A percentile compares a stretch with the other conserved stretches of the same genome.
phyloP scores from a whole-genome alignment of 2,113 vertebrate species.

The Falcunculus frontatus region DNA sequence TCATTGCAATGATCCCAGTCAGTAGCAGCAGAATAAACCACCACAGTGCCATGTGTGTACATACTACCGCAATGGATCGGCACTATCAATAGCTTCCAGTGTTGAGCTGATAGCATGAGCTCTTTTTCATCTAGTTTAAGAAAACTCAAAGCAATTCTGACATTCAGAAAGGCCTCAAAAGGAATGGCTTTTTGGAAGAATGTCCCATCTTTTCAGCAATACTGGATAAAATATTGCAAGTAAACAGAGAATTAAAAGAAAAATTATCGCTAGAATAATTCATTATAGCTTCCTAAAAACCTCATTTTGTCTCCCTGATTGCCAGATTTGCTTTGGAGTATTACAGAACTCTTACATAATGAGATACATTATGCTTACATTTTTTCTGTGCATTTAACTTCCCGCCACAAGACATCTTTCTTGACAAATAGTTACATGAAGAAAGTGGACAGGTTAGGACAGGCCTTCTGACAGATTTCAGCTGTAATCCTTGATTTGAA shows the following conservation, averaged over 20 bases:
- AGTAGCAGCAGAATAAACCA: not conserved
- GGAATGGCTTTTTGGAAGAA: not conserved
- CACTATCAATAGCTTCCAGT: not conserved
- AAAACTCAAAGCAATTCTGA: not conserved
- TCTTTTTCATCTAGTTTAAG: not conserved
- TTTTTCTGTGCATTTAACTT: not conserved
- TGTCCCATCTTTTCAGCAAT: not conserved
- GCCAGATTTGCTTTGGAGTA: not conserved
- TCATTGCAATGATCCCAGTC: not conserved
- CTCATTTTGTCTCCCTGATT: not conserved
- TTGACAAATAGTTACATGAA: not conserved
- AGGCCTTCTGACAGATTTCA: not conserved
- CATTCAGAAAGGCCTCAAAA: not conserved
- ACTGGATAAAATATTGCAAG: not conserved
- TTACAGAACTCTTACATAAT: not conserved
- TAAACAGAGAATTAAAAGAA: not conserved
- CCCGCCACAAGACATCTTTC: not conserved
- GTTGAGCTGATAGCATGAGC: not conserved
- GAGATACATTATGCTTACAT: not conserved
- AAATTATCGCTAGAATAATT: not conserved
- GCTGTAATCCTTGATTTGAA: not conserved
- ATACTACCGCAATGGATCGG: not conserved
- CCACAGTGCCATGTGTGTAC: rapidly evolving
- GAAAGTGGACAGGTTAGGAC: not conserved
- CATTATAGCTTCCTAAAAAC: not conserved